Evolutionary conservation across 2,113 vertebrate species (phyloP), one percentile per base, ranked within the genome.

Genomic region (Lutjanus erythropterus): DNA sequence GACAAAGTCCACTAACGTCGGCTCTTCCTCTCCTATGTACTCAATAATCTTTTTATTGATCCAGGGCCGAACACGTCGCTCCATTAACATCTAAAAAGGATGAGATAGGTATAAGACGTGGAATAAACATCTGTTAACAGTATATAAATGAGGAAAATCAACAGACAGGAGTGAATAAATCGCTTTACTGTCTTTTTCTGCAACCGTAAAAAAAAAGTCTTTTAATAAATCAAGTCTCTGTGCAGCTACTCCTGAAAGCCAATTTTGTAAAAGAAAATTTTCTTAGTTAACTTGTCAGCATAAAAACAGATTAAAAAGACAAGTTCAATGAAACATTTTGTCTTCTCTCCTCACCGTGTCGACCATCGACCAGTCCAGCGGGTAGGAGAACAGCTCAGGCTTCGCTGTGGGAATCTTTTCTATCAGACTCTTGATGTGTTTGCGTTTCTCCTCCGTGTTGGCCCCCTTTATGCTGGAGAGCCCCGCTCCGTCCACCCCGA

Each of bases 31-130:
- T 60, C 98, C 98, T 49, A 99, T 99, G 91, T 99, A 99, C 91
- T 99, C 98, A 62, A 99, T 99, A 71, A 99, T 99, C 94, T 99
- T 99, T 93, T 99, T 99, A 93, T 99, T 99, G 93, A 99, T 99
- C 98, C 98, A 99, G 0, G 98, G 98, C 75, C 97, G 96, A 91
- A 99, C 98, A 53, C 97, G 96, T 53, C 97, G 95, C 75, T 99
- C 98, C 98, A 99, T 99, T 84, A 99, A 78, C 14, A 96, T 97
- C 97, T 99, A 35, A 42, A 29, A 21, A 56, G 4, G 16, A 42
- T 9, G 11, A 73, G 6, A 55, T 4, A 19, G 67, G 27, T 4
- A 44, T 2, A 37, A 41, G 14, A 35, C 23, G 21, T 18, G n/a
- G 9, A 4, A 33, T 6, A 0, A 50, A 15, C 3, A 41, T 64